Percentiles rank a stretch among this genome's conserved stretches.
Conservation (phyloP, 2,888 invertebrate genomes). For the Amaurobius ferox region DNA sequence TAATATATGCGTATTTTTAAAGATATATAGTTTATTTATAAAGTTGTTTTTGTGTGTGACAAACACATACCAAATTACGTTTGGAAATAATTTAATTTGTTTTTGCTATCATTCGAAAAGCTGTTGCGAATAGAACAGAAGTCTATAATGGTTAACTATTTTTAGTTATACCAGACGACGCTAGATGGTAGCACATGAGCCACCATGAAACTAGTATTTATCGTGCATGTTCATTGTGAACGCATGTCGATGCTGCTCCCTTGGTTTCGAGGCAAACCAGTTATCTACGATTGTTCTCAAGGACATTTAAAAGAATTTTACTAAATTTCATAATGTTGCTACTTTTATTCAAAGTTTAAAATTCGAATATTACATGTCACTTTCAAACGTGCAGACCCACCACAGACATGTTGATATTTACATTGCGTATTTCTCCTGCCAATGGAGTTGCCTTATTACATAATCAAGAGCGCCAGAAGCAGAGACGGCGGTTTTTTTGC, state of each 20-base stretch:
- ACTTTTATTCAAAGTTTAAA: neutral
- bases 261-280: slow-evolving; percentile 70
- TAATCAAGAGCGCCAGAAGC: slow-evolving; percentile 70
- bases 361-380: slow-evolving; percentile 7
- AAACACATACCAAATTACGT: too few relatives aligned
- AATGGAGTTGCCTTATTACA: slow-evolving; percentile 69
- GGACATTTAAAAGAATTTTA: slow-evolving; percentile 52
- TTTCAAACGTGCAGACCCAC: neutral
- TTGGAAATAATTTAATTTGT: too few relatives aligned
- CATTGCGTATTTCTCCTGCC: slow-evolving; percentile 54
- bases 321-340: slow-evolving; percentile 34
- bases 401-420: slow-evolving; percentile 68
- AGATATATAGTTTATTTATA: too few relatives aligned
- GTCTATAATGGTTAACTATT: too few relatives aligned
- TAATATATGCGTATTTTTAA: too few relatives aligned
- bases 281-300: slow-evolving; percentile 61
- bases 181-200: slow-evolving; percentile 66
- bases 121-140: too few relatives aligned
- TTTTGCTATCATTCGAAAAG: too few relatives aligned
- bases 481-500: slow-evolving; percentile 71
- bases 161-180: slow-evolving; percentile 48
- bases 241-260: slow-evolving; percentile 56
- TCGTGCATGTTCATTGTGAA: slow-evolving; percentile 35
- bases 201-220: slow-evolving; percentile 25
- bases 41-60: too few relatives aligned